Conservation (phyloP, 2,797 vertebrate genomes). For the Sebastes ruberrimus region DNA sequence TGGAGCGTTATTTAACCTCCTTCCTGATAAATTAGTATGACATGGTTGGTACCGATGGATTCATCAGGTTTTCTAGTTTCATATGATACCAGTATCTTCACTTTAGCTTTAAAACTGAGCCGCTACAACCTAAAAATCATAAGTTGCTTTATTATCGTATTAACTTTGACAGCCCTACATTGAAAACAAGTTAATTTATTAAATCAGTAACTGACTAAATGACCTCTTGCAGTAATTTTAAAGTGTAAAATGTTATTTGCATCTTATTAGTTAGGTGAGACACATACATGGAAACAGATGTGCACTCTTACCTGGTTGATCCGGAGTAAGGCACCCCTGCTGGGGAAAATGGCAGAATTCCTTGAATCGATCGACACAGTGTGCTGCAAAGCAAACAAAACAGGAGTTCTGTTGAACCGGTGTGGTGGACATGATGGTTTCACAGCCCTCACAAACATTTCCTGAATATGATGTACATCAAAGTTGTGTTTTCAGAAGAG, state of each 20-base stretch:
- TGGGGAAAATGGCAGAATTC: slow-evolving; percentile 93
- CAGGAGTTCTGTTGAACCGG: not conserved
- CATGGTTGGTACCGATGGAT: no score
- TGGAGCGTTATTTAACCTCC: no score
- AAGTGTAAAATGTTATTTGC: not conserved
- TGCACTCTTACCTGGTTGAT: slow-evolving; percentile 89
- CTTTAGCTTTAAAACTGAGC: no score
- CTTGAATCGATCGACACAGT: slow-evolving; percentile 92
- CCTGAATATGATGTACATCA: not conserved
- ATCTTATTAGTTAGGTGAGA: not conserved
- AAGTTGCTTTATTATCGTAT: no score
- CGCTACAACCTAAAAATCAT: no score
- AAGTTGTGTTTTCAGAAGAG: not conserved
- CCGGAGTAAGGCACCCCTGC: slow-evolving; percentile 90
- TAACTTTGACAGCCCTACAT: no score
- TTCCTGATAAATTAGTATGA: no score
- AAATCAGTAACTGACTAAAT: not conserved
- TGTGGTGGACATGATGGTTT: rapidly evolving
- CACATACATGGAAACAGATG: not conserved
- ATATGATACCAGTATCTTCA: no score
- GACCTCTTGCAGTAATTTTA: not conserved
- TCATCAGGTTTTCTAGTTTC: no score
- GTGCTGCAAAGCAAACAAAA: slow-evolving; percentile 81
- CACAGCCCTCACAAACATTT: not conserved
- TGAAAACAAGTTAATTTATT: not conserved